Conservation (phyloP, 2,888 invertebrate species). For the Cheiracanthium punctorium region DNA sequence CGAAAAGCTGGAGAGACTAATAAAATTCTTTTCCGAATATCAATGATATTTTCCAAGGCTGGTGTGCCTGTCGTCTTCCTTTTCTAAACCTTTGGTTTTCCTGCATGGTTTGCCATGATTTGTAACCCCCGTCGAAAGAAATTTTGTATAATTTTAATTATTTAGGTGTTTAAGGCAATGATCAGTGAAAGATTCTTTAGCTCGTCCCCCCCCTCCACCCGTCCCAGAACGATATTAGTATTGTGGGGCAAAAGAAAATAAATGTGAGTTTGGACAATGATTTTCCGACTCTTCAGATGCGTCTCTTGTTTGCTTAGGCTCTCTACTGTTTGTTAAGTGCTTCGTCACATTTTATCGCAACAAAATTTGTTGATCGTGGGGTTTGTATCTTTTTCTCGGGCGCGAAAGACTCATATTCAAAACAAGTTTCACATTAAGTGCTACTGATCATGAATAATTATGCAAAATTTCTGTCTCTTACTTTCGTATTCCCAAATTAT, state of each 20-base stretch:
- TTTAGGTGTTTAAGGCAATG: slow-evolving; percentile 9
- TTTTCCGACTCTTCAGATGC: background rate
- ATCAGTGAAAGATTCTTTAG: background rate
- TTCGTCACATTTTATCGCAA: background rate
- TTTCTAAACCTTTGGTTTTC: background rate
- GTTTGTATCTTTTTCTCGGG: too few relatives aligned
- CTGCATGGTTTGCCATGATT: slow-evolving; percentile 3
- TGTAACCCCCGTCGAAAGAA: background rate
- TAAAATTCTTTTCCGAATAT: slow-evolving; percentile 65
- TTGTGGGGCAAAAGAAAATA: slow-evolving; percentile 14
- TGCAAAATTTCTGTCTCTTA: too few relatives aligned
- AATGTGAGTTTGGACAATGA: slow-evolving; percentile 1
- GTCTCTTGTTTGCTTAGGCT: too few relatives aligned
- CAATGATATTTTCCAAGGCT: slow-evolving; percentile 44
- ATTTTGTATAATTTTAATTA: slow-evolving; percentile 18
- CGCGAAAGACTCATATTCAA: too few relatives aligned
- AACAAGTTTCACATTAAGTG: too few relatives aligned
- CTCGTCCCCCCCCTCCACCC: background rate
- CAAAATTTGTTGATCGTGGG: background rate
- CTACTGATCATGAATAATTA: too few relatives aligned
- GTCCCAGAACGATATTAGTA: background rate
- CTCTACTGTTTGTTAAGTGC: background rate
- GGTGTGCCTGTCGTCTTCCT: background rate
- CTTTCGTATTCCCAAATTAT: too few relatives aligned
- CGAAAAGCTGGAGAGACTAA: slow-evolving; percentile 45